Evolutionary conservation across 2,888 invertebrate genomes (phyloP).

Genomic region (Drosophila helvetica): DNA sequence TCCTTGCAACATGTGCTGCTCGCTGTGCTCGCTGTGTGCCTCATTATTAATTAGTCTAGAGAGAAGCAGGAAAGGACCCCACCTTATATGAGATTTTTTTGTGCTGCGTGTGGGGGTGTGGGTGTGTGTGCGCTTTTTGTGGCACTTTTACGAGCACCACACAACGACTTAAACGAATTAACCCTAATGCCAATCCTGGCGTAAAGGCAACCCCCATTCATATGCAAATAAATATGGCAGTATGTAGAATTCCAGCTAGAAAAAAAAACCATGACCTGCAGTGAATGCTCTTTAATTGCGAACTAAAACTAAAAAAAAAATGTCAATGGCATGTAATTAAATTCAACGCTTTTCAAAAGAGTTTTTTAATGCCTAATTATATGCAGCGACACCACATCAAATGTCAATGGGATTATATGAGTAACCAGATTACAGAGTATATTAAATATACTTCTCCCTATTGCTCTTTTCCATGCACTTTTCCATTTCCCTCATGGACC

Average conservation of each 20-base stretch:
- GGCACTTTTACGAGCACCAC: constrained; percentile 48
- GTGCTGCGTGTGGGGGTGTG: background rate
- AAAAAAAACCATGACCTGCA: background rate
- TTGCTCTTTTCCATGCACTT: constrained; percentile 14
- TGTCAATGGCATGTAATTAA: background rate
- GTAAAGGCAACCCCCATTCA: constrained; percentile 40
- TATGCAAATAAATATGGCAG: constrained; percentile 28
- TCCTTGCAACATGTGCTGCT: constrained; percentile 62
- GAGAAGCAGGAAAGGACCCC: constrained; percentile 13
- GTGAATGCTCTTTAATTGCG: constrained; percentile 24
- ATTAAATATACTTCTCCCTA: constrained; percentile 10
- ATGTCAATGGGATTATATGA: background rate
- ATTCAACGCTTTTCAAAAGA: background rate
- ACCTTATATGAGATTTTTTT: constrained; percentile 22
- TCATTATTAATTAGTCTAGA: constrained; percentile 69
- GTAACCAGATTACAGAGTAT: constrained; percentile 15
- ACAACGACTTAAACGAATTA: constrained; percentile 65
- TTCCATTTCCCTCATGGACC: constrained; percentile 23
- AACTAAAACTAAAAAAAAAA: background rate
- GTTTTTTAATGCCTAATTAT: background rate
- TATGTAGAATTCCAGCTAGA: constrained; percentile 9
- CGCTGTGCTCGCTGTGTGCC: constrained; percentile 44
- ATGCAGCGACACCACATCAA: background rate
- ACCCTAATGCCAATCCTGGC: constrained; percentile 59
- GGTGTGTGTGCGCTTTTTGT: constrained; percentile 30